These are phyloP conservation scores for Uria lomvia DNA, from an alignment of 2,113 vertebrate genomes.

Conservation along the genomic window DNA sequence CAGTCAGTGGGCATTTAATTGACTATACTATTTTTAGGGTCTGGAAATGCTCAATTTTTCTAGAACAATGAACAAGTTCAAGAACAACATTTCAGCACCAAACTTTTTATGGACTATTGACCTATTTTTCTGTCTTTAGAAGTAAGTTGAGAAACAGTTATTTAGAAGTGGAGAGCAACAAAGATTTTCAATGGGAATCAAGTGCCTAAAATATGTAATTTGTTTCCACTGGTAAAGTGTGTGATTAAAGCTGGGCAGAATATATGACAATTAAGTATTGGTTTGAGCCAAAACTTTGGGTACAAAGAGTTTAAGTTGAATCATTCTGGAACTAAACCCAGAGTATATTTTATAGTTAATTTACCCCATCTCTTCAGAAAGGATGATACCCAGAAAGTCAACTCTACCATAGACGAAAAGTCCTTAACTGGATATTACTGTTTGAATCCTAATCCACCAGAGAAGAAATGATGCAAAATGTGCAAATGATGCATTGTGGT, in stretches of 20 bases:
- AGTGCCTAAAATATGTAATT: background rate
- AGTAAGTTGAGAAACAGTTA: background rate
- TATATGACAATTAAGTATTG: background rate
- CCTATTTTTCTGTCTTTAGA: background rate
- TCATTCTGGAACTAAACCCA: background rate
- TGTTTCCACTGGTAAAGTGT: background rate
- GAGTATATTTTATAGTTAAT: background rate
- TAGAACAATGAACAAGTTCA: background rate
- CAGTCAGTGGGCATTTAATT: background rate
- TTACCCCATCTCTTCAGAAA: background rate
- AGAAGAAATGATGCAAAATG: background rate
- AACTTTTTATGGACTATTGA: background rate
- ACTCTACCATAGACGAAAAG: background rate
- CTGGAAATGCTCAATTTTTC: background rate
- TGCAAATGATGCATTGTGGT: background rate
- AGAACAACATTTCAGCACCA: background rate
- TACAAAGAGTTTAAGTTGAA: background rate
- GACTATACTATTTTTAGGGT: background rate
- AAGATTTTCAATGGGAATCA: background rate
- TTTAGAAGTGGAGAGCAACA: background rate
- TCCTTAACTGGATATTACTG: background rate
- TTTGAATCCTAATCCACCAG: background rate
- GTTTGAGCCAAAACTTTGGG: background rate
- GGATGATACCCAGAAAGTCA: background rate
- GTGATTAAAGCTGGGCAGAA: background rate